These are phyloP conservation scores for Dasyurus viverrinus DNA, from an alignment of 2,113 vertebrate species.

Conservation along the genomic window DNA sequence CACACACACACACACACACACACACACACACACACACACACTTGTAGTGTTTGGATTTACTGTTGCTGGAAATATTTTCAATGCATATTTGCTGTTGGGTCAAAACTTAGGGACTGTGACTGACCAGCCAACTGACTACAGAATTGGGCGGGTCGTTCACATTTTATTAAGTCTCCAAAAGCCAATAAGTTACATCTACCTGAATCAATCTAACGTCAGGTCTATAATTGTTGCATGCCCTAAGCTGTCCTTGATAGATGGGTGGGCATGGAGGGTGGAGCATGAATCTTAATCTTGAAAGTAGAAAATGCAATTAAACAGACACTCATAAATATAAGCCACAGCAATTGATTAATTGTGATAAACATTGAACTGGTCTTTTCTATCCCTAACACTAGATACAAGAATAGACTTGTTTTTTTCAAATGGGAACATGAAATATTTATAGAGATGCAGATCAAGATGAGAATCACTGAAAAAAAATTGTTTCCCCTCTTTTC, in stretches of 20 bases:
- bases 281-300: slow-evolving; percentile 60
- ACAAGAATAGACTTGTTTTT: slow-evolving; percentile 73
- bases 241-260: slow-evolving; percentile 60
- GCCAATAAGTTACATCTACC: slow-evolving; percentile 58
- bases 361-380: slow-evolving; percentile 78
- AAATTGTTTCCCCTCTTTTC: slow-evolving; percentile 63
- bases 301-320: slow-evolving; percentile 65
- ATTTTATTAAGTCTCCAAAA: slow-evolving; percentile 67
- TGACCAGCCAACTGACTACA: slow-evolving; percentile 45
- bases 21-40: slow-evolving; percentile 55
- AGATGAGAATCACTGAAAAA: slow-evolving; percentile 75
- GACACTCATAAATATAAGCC: slow-evolving; percentile 69
- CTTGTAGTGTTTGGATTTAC: slow-evolving; percentile 56
- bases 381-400: slow-evolving; percentile 78
- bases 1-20: slow-evolving; percentile 56
- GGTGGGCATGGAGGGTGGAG: slow-evolving; percentile 18
- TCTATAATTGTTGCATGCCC: slow-evolving; percentile 60
- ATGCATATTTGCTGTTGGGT: slow-evolving; percentile 55
- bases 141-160: neutral
- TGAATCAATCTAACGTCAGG: slow-evolving; percentile 51
- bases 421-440: slow-evolving; percentile 78
- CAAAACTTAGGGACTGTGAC: slow-evolving; percentile 50
- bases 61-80: slow-evolving; percentile 47
- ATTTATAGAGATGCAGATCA: slow-evolving; percentile 77
- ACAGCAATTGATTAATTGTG: slow-evolving; percentile 70